phyloP scores from a whole-genome alignment of 2,797 vertebrate species.

The Champsocephalus gunnari region DNA sequence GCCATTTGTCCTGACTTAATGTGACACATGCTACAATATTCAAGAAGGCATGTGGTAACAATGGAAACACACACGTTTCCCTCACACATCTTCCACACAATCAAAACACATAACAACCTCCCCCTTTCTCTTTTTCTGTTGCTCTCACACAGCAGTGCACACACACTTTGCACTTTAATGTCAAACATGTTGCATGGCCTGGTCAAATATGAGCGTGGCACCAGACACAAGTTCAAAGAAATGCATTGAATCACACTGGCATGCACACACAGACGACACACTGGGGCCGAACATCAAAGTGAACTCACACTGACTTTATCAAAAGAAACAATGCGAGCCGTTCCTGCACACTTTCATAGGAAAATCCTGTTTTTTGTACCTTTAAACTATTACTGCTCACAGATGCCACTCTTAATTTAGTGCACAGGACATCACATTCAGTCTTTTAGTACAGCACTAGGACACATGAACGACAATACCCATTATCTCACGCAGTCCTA shows the following conservation, averaged over 20 bases:
- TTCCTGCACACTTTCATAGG: slow-evolving; percentile 6
- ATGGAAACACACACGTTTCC: not conserved
- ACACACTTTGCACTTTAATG: slow-evolving; percentile 20
- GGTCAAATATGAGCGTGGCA: slow-evolving; percentile 55
- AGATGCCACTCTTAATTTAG: not conserved
- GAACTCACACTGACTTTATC: slow-evolving; percentile 35
- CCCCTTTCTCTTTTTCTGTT: too few relatives aligned
- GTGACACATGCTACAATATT: slow-evolving; percentile 9
- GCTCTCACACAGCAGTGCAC: not conserved
- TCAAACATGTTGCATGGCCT: slow-evolving; percentile 27
- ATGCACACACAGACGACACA: slow-evolving; percentile 30
- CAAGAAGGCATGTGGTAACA: slow-evolving; percentile 8
- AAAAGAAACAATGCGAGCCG: slow-evolving; percentile 5
- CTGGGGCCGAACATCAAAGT: slow-evolving; percentile 32
- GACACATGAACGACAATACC: slow-evolving; percentile 7
- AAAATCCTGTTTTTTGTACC: slow-evolving; percentile 8
- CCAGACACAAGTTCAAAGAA: slow-evolving; percentile 49
- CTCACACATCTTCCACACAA: slow-evolving; percentile 14
- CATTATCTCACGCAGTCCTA: slow-evolving; percentile 19
- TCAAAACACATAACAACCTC: not conserved
- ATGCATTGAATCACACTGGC: slow-evolving; percentile 24
- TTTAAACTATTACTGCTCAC: slow-evolving; percentile 7
- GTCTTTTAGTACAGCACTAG: not conserved
- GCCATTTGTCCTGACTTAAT: slow-evolving; percentile 8
- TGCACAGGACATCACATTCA: not conserved